phyloP scores from a whole-genome alignment of 1,140 invertebrate species.

The Lucilia sericata region DNA sequence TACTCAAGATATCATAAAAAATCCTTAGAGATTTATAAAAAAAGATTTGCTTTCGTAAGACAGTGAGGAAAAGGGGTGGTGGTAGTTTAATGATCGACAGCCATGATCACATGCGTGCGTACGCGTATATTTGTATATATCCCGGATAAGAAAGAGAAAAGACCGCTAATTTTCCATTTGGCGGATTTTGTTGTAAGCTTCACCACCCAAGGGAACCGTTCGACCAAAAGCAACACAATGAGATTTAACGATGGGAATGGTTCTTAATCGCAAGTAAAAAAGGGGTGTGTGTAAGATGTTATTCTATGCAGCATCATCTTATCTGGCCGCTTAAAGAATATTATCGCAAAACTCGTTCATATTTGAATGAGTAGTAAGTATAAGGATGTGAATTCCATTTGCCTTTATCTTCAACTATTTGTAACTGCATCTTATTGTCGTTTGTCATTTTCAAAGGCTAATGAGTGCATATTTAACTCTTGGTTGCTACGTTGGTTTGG shows the following conservation, averaged over 20 bases:
- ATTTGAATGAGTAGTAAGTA: background rate
- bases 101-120: background rate
- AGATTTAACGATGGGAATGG: slow-evolving; percentile 4
- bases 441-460: slow-evolving; percentile 34
- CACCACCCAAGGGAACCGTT: background rate
- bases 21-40: background rate
- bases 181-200: slow-evolving; percentile 26
- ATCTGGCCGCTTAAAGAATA: background rate
- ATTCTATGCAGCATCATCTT: background rate
- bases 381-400: background rate
- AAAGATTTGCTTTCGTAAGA: background rate
- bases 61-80: slow-evolving; percentile 26
- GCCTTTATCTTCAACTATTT: background rate
- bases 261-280: background rate
- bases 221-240: background rate
- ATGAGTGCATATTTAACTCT: slow-evolving; percentile 42
- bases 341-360: background rate
- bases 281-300: background rate
- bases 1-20: background rate
- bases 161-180: slow-evolving; percentile 39
- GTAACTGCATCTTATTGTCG: slow-evolving; percentile 5
- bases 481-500: slow-evolving; percentile 5
- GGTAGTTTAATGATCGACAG: slow-evolving; percentile 21
- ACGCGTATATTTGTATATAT: background rate
- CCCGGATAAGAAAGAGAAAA: slow-evolving; percentile 1